These are phyloP conservation scores for Morpho helenor DNA, from an alignment of 2,888 invertebrate genomes.

Conservation along the genomic window DNA sequence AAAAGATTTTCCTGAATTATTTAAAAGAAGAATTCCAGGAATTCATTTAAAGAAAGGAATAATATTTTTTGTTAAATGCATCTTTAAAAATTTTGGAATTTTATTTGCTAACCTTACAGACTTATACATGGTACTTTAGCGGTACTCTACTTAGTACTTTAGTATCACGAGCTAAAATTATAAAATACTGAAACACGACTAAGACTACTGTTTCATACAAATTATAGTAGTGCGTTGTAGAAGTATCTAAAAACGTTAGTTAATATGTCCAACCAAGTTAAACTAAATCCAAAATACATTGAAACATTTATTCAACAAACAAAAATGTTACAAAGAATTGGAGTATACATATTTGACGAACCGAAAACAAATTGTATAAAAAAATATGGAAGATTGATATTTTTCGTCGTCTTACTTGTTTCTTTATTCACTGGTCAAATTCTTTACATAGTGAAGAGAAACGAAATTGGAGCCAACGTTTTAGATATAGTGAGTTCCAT, in stretches of 20 bases:
- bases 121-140: too few species aligned
- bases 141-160: too few species aligned
- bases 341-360: conserved; percentile 29
- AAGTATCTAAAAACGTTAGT: too few species aligned
- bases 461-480: conserved; percentile 26
- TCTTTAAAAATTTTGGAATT: not conserved
- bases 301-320: conserved; percentile 28
- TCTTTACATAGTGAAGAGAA: conserved; percentile 23
- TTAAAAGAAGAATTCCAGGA: too few species aligned
- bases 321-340: conserved; percentile 26
- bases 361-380: conserved; percentile 10
- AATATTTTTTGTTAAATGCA: not conserved
- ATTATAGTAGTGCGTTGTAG: not conserved
- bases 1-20: too few species aligned
- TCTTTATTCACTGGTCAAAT: conserved; percentile 23
- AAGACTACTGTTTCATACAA: not conserved
- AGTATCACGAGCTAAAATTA: not conserved
- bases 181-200: conserved; percentile 6
- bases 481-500: conserved; percentile 30
- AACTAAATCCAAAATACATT: conserved; percentile 22
- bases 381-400: conserved; percentile 17
- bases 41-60: not conserved
- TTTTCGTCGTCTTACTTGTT: conserved; percentile 13
- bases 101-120: conserved; percentile 8
- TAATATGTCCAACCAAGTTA: conserved; percentile 20